Evolutionary conservation across 2,113 vertebrate genomes (phyloP).

Genomic region (Cavia aperea): DNA sequence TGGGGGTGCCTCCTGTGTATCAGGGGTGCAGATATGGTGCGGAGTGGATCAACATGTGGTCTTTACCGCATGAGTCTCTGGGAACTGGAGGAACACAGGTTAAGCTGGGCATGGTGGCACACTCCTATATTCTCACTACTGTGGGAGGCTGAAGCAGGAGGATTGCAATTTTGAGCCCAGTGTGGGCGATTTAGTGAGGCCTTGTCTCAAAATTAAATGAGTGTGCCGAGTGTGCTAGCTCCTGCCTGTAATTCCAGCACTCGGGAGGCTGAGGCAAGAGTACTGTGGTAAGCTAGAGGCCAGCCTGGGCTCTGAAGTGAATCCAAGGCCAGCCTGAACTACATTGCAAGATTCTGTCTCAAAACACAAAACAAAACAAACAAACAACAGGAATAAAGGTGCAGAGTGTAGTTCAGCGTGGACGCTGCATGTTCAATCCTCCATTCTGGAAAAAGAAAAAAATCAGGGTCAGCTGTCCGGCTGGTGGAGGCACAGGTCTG

Average conservation of each 20-base stretch:
- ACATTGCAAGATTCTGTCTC: not conserved
- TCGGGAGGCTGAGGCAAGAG: not conserved
- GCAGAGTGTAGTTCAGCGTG: not conserved
- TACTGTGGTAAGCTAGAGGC: not conserved
- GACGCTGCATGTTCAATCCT: not conserved
- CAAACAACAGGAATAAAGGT: too few species aligned
- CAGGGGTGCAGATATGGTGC: not conserved
- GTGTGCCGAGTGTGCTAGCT: not conserved
- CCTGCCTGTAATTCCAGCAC: not conserved
- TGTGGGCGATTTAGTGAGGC: not conserved
- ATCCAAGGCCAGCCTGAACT: not conserved
- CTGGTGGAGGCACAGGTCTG: fast-evolving
- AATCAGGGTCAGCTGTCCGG: too few species aligned
- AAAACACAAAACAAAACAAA: not conserved
- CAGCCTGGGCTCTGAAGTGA: not conserved
- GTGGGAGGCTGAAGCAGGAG: not conserved
- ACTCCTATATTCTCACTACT: not conserved
- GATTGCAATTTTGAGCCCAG: not conserved
- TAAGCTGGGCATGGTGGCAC: not conserved
- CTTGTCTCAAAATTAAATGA: not conserved
- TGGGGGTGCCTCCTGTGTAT: not conserved
- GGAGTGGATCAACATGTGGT: not conserved
- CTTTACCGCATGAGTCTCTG: not conserved
- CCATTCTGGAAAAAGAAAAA: not conserved
- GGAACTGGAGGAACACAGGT: not conserved